Conservation (phyloP, 2,888 invertebrate genomes). For the Cosmia pyralina region DNA sequence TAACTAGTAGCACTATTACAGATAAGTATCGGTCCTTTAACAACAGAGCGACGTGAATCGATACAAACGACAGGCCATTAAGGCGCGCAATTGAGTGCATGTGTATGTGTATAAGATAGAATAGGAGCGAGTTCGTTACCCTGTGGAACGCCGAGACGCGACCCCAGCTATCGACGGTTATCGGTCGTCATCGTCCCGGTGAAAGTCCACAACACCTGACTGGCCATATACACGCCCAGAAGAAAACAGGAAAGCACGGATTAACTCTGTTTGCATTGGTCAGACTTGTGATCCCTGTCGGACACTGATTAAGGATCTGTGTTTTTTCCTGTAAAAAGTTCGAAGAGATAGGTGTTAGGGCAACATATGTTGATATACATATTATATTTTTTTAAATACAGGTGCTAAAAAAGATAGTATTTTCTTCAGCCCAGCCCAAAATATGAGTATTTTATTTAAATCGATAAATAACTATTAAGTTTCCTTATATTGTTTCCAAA, state of each 20-base stretch:
- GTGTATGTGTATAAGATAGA: slow-evolving; percentile 68
- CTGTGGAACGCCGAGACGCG: slow-evolving; percentile 74
- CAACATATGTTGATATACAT: neutral
- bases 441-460: slow-evolving; percentile 2
- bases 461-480: slow-evolving; percentile 1
- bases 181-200: slow-evolving; percentile 75
- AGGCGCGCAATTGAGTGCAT: slow-evolving; percentile 69
- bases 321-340: slow-evolving; percentile 44
- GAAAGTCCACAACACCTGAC: slow-evolving; percentile 76
- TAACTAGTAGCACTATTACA: slow-evolving; percentile 63
- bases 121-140: slow-evolving; percentile 79
- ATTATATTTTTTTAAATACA: neutral
- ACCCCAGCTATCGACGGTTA: slow-evolving; percentile 77
- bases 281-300: slow-evolving; percentile 30
- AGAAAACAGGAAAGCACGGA: slow-evolving; percentile 59
- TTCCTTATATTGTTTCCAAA: slow-evolving; percentile 1
- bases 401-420: neutral
- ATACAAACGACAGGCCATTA: slow-evolving; percentile 73
- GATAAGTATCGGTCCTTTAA: slow-evolving; percentile 65
- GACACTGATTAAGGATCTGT: slow-evolving; percentile 33
- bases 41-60: slow-evolving; percentile 65
- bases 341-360: neutral
- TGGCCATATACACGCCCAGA: slow-evolving; percentile 47
- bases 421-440: neutral
- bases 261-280: slow-evolving; percentile 51